phyloP scores from a whole-genome alignment of 2,888 invertebrate species.

The Lepidocyrtoides sp. region DNA sequence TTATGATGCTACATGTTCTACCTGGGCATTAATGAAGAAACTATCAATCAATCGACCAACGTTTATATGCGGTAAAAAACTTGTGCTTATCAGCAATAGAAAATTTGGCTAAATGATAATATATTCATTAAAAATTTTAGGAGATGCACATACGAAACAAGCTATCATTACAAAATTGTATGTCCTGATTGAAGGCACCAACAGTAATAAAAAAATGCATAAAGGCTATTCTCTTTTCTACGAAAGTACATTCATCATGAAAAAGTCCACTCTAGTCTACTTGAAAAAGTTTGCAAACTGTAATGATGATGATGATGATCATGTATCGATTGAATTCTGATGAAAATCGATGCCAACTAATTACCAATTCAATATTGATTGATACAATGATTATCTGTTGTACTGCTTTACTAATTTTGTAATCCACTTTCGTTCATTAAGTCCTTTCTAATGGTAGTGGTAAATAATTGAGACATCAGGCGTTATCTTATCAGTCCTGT shows the following conservation, averaged over 20 bases:
- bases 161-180: constrained; percentile 6
- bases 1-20: not conserved
- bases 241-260: not conserved
- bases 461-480: constrained; percentile 66
- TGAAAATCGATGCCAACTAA: constrained; percentile 37
- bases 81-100: not conserved
- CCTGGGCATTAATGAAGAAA: not conserved
- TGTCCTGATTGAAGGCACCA: constrained; percentile 41
- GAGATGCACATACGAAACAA: not conserved
- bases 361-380: constrained; percentile 45
- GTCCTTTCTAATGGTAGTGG: not conserved
- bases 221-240: not conserved
- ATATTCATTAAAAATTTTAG: constrained; percentile 3
- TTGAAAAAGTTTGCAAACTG: not conserved
- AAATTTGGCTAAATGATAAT: not conserved
- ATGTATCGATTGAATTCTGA: constrained; percentile 10
- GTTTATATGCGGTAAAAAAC: not conserved
- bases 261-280: not conserved
- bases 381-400: constrained; percentile 17
- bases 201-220: not conserved
- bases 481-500: not conserved
- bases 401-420: constrained; percentile 11
- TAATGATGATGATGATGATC: not conserved
- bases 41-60: not conserved
- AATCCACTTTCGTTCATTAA: constrained; percentile 36